phyloP scores from a whole-genome alignment of 2,888 invertebrate genomes.

The Priocnemis perturbator region DNA sequence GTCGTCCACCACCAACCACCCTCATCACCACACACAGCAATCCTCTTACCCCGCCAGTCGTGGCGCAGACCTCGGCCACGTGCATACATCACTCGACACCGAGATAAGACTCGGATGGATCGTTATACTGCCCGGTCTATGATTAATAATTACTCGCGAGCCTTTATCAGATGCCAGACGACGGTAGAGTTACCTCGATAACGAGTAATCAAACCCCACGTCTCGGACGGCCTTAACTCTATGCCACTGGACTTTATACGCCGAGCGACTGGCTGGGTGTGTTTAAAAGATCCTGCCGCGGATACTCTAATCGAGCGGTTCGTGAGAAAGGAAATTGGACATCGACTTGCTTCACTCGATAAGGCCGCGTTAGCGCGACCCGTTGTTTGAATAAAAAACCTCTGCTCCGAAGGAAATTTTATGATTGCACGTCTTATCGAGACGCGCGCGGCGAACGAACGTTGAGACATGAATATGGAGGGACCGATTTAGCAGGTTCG shows the following conservation, averaged over 20 bases:
- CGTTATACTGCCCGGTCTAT: constrained; percentile 71
- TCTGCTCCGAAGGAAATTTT: no score
- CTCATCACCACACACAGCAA: constrained; percentile 35
- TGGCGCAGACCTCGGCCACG: constrained; percentile 49
- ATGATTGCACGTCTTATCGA: background rate
- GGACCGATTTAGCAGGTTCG: background rate
- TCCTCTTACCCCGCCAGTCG: constrained; percentile 32
- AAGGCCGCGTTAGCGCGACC: no score
- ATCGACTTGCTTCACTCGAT: no score
- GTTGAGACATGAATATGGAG: background rate
- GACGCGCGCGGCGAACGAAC: background rate
- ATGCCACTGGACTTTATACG: constrained; percentile 23
- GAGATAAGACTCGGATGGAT: constrained; percentile 73
- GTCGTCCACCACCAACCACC: constrained; percentile 23
- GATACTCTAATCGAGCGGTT: background rate
- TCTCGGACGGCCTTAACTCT: constrained; percentile 34
- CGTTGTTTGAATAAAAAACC: no score
- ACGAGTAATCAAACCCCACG: constrained; percentile 70
- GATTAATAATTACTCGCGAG: constrained; percentile 73
- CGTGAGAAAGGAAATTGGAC: no score
- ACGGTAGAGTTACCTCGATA: constrained; percentile 70
- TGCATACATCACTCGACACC: constrained; percentile 71
- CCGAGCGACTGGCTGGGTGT: constrained; percentile 9
- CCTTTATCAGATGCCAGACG: constrained; percentile 72
- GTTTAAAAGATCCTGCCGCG: constrained; percentile 3